A percentile compares a stretch with the other conserved stretches of the same genome.
Conservation (phyloP, 2,113 vertebrate species). For the Ia io region DNA sequence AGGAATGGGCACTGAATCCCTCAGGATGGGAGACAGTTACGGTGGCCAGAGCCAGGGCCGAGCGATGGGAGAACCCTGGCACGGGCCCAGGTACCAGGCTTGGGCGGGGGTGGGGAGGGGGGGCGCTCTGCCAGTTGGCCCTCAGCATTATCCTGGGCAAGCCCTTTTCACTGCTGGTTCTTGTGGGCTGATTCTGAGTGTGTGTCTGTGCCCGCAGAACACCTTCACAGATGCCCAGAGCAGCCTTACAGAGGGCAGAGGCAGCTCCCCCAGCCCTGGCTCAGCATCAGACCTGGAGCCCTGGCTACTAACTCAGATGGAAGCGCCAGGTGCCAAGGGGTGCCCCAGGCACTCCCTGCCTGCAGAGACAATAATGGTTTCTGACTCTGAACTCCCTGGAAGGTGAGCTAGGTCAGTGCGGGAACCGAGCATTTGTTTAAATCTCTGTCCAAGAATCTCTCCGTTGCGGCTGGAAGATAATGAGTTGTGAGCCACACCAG, state of each 20-base stretch:
- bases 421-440: not conserved
- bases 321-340: not conserved
- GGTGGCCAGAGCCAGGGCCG: not conserved
- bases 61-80: fast-evolving
- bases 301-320: not conserved
- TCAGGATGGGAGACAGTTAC: not conserved
- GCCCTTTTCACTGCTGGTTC: not conserved
- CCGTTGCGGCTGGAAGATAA: not conserved
- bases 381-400: conserved; percentile 22
- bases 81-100: not conserved
- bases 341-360: not conserved
- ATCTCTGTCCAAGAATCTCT: conserved; percentile 62
- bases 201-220: not conserved
- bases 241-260: not conserved
- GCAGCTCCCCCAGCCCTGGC: not conserved
- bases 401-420: conserved; percentile 26
- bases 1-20: not conserved
- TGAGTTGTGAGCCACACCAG: conserved; percentile 44
- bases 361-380: conserved; percentile 15
- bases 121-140: not conserved
- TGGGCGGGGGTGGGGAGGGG: too few relatives aligned
- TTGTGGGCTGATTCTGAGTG: not conserved
- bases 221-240: not conserved
- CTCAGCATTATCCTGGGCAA: not conserved
- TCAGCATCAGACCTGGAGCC: not conserved